phyloP scores from a whole-genome alignment of 1,140 invertebrate genomes.

The Protaetia brevitarsis region DNA sequence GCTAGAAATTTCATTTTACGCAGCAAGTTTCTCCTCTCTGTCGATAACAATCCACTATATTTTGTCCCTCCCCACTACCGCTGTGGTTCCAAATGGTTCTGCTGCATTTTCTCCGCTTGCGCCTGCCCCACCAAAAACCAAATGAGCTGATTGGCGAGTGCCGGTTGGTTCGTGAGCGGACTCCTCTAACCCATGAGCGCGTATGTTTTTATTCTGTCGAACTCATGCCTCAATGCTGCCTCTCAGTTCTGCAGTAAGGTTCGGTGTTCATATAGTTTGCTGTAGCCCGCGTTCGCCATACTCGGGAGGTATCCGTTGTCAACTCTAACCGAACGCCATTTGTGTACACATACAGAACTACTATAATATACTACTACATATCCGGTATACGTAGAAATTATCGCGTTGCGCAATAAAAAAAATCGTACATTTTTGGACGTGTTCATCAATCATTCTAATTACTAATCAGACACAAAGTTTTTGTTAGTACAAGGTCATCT shows the following conservation, averaged over 20 bases:
- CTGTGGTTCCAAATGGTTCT: slow-evolving; percentile 17
- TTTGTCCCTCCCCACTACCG: not conserved
- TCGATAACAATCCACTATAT: slow-evolving; percentile 9
- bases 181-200: slow-evolving; percentile 11
- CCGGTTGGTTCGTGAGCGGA: slow-evolving; percentile 2
- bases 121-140: slow-evolving; percentile 11
- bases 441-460: not conserved
- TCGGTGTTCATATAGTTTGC: slow-evolving; percentile 5
- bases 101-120: slow-evolving; percentile 14
- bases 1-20: slow-evolving; percentile 2
- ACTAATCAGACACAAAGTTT: not conserved
- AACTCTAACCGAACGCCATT: not conserved
- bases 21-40: not conserved
- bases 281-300: not conserved
- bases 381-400: not conserved
- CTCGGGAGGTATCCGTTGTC: not conserved
- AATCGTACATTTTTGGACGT: not conserved
- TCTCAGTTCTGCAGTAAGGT: not conserved
- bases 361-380: not conserved
- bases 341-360: not conserved
- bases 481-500: not conserved
- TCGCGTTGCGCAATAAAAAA: slow-evolving; percentile 6
- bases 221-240: slow-evolving; percentile 5
- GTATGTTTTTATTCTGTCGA: slow-evolving; percentile 4
- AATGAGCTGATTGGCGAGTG: slow-evolving; percentile 7